Percentiles rank a stretch among this genome's conserved stretches.
Conservation (phyloP, 2,888 invertebrate genomes). For the Neria commutata region DNA sequence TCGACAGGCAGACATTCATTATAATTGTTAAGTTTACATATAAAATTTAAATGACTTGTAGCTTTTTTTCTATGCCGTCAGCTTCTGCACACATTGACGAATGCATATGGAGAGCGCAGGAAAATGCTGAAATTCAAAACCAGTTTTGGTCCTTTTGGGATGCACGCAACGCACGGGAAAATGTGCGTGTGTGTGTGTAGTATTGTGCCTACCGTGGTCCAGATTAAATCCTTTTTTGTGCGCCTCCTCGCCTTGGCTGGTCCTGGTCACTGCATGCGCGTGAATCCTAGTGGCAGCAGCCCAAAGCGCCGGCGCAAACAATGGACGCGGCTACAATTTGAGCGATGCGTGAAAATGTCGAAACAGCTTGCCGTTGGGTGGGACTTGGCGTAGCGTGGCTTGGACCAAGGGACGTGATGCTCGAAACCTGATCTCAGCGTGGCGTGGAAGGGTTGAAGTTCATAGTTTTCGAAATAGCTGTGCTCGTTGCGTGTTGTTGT, state of each 20-base stretch:
- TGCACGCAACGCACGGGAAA: background rate
- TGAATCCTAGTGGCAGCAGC: background rate
- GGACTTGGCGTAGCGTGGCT: background rate
- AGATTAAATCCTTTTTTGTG: conserved; percentile 8
- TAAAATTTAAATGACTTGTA: background rate
- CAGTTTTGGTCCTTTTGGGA: conserved; percentile 2
- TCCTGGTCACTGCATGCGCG: conserved; percentile 1
- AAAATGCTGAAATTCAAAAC: conserved; percentile 10
- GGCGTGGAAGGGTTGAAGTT: conserved; percentile 19
- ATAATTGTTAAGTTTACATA: background rate
- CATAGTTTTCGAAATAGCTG: conserved; percentile 2
- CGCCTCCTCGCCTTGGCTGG: no score
- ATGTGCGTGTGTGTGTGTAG: background rate
- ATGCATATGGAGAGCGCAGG: background rate
- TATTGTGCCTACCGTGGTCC: background rate
- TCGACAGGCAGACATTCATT: background rate
- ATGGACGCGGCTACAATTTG: no score
- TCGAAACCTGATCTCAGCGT: background rate
- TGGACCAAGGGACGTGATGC: no score
- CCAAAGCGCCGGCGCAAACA: background rate
- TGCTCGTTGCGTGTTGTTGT: background rate
- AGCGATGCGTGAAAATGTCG: no score
- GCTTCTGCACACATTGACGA: background rate
- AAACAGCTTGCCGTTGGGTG: background rate
- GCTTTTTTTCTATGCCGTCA: background rate